Evolutionary conservation across 2,113 vertebrate genomes (phyloP).

Genomic region (Psilopogon haemacephalus): DNA sequence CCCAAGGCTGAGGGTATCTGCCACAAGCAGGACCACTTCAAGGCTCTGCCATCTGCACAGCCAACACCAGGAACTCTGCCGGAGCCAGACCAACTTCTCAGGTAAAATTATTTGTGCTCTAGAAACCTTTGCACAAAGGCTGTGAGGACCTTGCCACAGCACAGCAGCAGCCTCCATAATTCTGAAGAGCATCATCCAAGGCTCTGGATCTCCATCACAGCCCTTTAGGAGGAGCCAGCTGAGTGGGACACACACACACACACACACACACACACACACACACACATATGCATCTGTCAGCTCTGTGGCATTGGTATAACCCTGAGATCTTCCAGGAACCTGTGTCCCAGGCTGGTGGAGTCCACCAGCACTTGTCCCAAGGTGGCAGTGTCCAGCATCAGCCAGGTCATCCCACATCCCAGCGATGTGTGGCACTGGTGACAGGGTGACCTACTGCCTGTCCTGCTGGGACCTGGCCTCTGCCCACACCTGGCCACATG

Average conservation of each 20-base stretch:
- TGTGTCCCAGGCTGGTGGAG: not conserved
- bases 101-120: rapidly evolving
- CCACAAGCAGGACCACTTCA: not conserved
- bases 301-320: rapidly evolving
- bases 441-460: not conserved
- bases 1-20: not conserved
- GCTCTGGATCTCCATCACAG: not conserved
- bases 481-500: not conserved
- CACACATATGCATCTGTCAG: rapidly evolving
- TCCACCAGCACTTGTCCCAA: not conserved
- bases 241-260: not conserved
- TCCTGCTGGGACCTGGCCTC: not conserved
- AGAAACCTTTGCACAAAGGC: not conserved
- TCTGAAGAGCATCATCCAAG: not conserved
- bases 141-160: not conserved
- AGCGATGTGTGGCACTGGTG: rapidly evolving
- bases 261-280: too few species aligned
- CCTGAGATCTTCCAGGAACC: not conserved
- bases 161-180: rapidly evolving
- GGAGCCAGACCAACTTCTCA: not conserved
- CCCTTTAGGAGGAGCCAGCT: not conserved
- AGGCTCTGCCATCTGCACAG: not conserved
- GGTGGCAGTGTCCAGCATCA: not conserved
- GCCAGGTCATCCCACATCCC: not conserved
- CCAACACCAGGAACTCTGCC: rapidly evolving